A percentile compares a stretch with the other conserved stretches of the same genome.
phyloP scores from a whole-genome alignment of 2,888 invertebrate genomes.

The Biston betularia region DNA sequence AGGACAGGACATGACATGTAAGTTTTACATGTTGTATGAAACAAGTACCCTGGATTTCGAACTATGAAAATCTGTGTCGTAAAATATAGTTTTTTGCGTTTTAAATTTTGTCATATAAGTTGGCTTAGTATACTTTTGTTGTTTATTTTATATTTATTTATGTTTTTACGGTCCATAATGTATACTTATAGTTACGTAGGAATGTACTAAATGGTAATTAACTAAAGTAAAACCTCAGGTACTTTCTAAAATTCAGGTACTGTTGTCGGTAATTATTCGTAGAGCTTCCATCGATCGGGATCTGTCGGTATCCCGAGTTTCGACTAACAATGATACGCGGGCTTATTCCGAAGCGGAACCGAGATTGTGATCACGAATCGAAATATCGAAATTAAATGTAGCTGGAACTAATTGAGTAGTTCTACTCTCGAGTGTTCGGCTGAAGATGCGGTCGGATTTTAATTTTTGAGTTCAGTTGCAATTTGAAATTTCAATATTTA shows the following conservation, averaged over 20 bases:
- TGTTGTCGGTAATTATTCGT: slow-evolving; percentile 28
- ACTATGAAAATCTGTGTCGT: no score
- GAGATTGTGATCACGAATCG: slow-evolving; percentile 31
- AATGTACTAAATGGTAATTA: background rate
- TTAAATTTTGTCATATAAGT: no score
- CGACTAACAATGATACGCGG: slow-evolving; percentile 33
- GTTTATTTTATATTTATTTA: no score
- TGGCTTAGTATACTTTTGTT: no score
- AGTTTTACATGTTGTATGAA: no score
- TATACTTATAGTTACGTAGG: no score
- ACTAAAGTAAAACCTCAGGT: background rate
- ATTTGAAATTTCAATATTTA: slow-evolving; percentile 48
- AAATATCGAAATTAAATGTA: slow-evolving; percentile 34
- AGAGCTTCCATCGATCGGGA: slow-evolving; percentile 27
- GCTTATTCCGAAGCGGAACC: slow-evolving; percentile 31
- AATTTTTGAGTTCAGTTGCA: slow-evolving; percentile 20
- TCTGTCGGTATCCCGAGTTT: slow-evolving; percentile 30
- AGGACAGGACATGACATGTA: no score
- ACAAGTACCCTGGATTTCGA: no score
- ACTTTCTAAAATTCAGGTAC: slow-evolving; percentile 19
- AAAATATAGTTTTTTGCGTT: no score
- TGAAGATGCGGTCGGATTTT: slow-evolving; percentile 22
- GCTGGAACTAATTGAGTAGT: slow-evolving; percentile 31
- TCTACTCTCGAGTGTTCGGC: slow-evolving; percentile 13
- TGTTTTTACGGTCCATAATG: no score